Percentiles rank a stretch among this genome's conserved stretches.
These are phyloP conservation scores for Tubulanus polymorphus DNA, from an alignment of 2,888 invertebrate species.

Conservation along the genomic window DNA sequence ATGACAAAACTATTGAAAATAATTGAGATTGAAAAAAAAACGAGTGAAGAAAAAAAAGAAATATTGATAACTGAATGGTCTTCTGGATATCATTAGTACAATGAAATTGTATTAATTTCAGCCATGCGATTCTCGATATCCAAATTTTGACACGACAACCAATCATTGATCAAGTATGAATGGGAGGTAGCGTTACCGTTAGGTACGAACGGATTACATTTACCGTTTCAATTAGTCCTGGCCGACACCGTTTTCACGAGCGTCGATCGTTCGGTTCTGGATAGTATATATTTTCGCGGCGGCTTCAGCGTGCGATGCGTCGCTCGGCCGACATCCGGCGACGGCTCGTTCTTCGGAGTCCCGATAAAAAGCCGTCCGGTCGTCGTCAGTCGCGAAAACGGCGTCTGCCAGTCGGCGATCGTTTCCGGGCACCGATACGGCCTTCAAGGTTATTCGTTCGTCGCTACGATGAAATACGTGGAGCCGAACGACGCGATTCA, in stretches of 20 bases:
- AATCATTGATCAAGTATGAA: slow-evolving; percentile 40
- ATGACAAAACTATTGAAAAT: no score
- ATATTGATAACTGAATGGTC: no score
- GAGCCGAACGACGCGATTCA: slow-evolving; percentile 37
- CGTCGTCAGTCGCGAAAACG: slow-evolving; percentile 41
- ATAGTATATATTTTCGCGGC: slow-evolving; percentile 52
- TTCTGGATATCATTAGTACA: no score
- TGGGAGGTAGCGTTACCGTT: slow-evolving; percentile 52
- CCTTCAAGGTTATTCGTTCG: slow-evolving; percentile 50
- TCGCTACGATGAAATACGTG: slow-evolving; percentile 47
- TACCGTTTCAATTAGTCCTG: slow-evolving; percentile 45
- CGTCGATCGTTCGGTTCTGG: slow-evolving; percentile 45
- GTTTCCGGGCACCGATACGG: slow-evolving; percentile 26
- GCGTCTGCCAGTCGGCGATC: slow-evolving; percentile 41
- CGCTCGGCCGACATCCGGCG: slow-evolving; percentile 42
- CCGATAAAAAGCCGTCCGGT: slow-evolving; percentile 45
- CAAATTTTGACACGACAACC: no score
- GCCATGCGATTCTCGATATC: no score
- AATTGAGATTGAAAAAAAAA: no score
- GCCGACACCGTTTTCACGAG: slow-evolving; percentile 50
- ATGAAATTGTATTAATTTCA: no score
- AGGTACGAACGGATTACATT: slow-evolving; percentile 29
- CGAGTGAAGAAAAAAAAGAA: no score
- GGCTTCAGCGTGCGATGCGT: slow-evolving; percentile 50
- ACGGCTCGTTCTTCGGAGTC: slow-evolving; percentile 45